Percentiles rank a stretch among this genome's conserved stretches.
Evolutionary conservation across 2,888 invertebrate species (phyloP).

Genomic region (Synergus laeviventris): DNA sequence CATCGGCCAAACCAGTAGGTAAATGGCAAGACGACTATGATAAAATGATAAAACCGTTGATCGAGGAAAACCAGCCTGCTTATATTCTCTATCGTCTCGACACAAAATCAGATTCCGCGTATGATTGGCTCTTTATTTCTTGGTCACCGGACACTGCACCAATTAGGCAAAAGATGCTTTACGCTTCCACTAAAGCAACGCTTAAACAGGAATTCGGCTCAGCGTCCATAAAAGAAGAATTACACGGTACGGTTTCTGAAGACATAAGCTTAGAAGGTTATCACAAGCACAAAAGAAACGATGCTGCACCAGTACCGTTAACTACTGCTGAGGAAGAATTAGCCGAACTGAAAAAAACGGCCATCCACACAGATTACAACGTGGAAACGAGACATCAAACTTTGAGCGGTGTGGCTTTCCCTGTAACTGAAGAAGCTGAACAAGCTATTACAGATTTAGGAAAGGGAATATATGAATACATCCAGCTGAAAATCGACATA

Average conservation of each 20-base stretch:
- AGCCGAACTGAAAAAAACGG: constrained; percentile 84
- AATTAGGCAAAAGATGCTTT: constrained; percentile 97
- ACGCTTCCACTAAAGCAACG: constrained; percentile 98
- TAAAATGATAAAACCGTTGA: constrained; percentile 82
- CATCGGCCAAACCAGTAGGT: constrained; percentile 82
- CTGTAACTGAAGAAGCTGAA: constrained; percentile 88
- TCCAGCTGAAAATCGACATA: constrained; percentile 92
- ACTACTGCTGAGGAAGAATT: constrained; percentile 92
- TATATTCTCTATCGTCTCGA: constrained; percentile 90
- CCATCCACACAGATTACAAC: constrained; percentile 84
- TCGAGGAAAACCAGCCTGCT: constrained; percentile 90
- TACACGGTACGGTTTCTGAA: constrained; percentile 91
- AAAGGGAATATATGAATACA: constrained; percentile 88
- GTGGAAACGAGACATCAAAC: constrained; percentile 93
- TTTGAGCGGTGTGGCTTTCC: constrained; percentile 92
- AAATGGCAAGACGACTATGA: constrained; percentile 93
- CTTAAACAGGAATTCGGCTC: constrained; percentile 97
- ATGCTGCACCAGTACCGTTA: constrained; percentile 91
- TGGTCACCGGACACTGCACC: constrained; percentile 97
- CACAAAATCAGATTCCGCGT: constrained; percentile 84
- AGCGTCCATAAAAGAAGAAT: constrained; percentile 94
- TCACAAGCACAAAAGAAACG: constrained; percentile 85
- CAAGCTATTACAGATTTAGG: constrained; percentile 86
- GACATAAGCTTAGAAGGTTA: constrained; percentile 91
- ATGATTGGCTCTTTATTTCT: constrained; percentile 94